Percentiles rank a stretch among this genome's conserved stretches.
phyloP scores from a whole-genome alignment of 2,797 vertebrate species.

The Coluber constrictor region DNA sequence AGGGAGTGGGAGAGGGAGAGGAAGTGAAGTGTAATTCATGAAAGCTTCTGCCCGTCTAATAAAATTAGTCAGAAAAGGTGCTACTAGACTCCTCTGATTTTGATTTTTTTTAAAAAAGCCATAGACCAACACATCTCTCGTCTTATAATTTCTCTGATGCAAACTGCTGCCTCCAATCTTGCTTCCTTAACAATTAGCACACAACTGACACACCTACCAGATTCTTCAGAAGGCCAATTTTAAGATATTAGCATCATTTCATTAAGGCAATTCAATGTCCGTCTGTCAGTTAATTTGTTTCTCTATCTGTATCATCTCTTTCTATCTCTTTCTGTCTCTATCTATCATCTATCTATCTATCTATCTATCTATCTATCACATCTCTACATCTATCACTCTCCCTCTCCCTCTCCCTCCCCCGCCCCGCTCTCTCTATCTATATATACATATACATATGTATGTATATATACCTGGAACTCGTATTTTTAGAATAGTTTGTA shows the following conservation, averaged over 20 bases:
- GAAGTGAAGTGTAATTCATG: not conserved
- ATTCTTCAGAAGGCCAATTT: not conserved
- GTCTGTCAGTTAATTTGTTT: not conserved
- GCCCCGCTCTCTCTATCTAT: too few species aligned
- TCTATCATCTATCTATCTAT: not conserved
- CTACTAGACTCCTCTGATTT: not conserved
- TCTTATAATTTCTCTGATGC: not conserved
- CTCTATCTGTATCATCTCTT: not conserved
- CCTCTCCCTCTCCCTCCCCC: too few species aligned
- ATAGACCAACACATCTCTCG: not conserved
- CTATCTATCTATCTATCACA: not conserved
- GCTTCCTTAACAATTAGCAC: not conserved
- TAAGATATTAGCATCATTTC: not conserved
- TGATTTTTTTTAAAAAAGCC: not conserved
- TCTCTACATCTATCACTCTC: too few species aligned
- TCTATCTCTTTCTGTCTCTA: rapidly evolving
- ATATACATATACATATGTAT: too few species aligned
- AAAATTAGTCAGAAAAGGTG: not conserved
- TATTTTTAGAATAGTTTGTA: too few species aligned
- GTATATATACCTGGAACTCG: too few species aligned
- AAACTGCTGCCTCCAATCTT: not conserved
- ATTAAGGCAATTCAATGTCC: not conserved
- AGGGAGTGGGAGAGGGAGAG: not conserved
- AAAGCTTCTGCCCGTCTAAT: not conserved
- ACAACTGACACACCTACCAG: not conserved